These are phyloP conservation scores for Meteorus colon DNA, from an alignment of 2,888 invertebrate species.

Conservation along the genomic window DNA sequence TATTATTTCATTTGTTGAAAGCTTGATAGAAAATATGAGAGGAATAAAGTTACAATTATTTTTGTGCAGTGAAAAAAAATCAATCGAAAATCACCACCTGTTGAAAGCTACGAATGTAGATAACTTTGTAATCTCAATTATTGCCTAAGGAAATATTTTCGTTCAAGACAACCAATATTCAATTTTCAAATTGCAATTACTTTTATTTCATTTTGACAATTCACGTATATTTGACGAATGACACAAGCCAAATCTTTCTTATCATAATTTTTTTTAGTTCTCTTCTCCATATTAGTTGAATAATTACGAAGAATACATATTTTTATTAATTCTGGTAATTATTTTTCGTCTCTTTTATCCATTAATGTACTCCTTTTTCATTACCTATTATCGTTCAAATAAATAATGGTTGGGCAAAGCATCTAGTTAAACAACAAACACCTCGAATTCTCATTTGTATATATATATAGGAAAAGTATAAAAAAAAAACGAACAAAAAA, in stretches of 20 bases:
- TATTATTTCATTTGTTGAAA: too few relatives aligned
- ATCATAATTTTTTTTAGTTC: constrained; percentile 18
- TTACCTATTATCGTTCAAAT: neutral
- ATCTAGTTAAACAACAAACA: neutral
- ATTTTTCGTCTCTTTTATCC: neutral
- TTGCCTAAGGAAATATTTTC: too few relatives aligned
- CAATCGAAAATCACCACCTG: too few relatives aligned
- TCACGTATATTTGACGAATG: neutral
- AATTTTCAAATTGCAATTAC: neutral
- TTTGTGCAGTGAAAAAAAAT: too few relatives aligned
- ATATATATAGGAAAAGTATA: constrained; percentile 30
- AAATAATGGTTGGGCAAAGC: constrained; percentile 8
- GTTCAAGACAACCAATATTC: neutral
- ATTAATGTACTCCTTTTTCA: neutral
- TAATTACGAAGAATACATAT: constrained; percentile 14
- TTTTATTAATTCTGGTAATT: neutral
- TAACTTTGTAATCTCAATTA: too few relatives aligned
- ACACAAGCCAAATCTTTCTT: constrained; percentile 33
- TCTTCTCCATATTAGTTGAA: constrained; percentile 6
- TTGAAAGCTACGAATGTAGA: too few relatives aligned
- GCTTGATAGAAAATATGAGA: too few relatives aligned
- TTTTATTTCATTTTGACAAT: neutral
- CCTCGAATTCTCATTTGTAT: neutral
- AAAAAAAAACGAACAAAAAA: constrained; percentile 55
- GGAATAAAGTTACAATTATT: too few relatives aligned